Base-by-base conservation (phyloP, 2,888 invertebrate genomes). In the Nineta flava region DNA sequence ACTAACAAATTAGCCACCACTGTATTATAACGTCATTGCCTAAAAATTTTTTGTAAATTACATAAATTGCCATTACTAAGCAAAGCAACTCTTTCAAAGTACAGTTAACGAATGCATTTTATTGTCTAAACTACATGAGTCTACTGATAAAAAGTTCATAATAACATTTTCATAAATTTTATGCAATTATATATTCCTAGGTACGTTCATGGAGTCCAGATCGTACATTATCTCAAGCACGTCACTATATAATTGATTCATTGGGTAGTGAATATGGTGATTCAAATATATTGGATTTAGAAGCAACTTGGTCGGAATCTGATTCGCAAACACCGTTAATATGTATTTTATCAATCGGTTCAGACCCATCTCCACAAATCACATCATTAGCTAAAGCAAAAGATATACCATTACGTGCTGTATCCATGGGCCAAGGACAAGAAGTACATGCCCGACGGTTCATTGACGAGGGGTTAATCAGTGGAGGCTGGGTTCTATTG, bases 341-440 rank as follows among this genome's bases (percentile, higher is more conserved):
- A 56, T 95, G 95, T 59, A 83, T 96, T 57, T 70, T 96, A 15
- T 93, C 94, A 0, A 93, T 91, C 59, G 95, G 96, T 1, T 94
- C 94, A 0, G 96, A 96, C 71, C 96, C 96, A 2, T 93, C 94
- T n/a, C 83, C 88, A 9, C 92, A 94, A 70, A 92, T 96, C 54
- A 83, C 85, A 40, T 71, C 76, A 9, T 68, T 95, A 46, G 91
- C 95, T 1, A 95, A 94, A 68, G 71, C 80, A 48, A 87, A 87
- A 67, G 82, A 83, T 58, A 83, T 87, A 87, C 87, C 73, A 51
- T 63, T 88, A 12, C 83, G 84, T 62, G 81, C 87, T 1, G 91
- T 96, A 5, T 96, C 95, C 6, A 95, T 96, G 95, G 96, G 96
- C 2, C 96, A 96, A 74, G 96, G 95, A 0, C 95, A 96, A 71